phyloP scores from a whole-genome alignment of 2,888 invertebrate species.

The Zele albiditarsus region DNA sequence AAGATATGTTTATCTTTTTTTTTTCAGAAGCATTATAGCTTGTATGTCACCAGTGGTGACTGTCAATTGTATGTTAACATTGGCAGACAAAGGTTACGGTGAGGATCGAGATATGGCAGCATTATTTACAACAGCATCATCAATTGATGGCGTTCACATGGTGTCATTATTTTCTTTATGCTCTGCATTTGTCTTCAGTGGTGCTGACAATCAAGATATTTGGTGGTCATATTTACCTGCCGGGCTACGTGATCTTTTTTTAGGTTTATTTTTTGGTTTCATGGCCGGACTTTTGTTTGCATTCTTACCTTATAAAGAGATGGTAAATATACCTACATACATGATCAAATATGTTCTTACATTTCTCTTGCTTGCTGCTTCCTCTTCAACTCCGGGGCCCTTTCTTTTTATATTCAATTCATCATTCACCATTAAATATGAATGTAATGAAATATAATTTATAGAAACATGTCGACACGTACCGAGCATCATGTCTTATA shows the following conservation, averaged over 20 bases:
- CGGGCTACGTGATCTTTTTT: constrained; percentile 74
- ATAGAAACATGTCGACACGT: constrained; percentile 62
- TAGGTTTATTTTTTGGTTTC: constrained; percentile 78
- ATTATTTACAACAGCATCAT: constrained; percentile 81
- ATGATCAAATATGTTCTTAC: neutral
- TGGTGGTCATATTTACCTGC: constrained; percentile 64
- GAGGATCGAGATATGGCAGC: constrained; percentile 84
- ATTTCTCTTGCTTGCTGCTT: neutral
- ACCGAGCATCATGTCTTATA: constrained; percentile 58
- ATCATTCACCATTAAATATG: neutral
- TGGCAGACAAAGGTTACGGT: constrained; percentile 77
- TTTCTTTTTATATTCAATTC: neutral
- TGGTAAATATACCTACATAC: constrained; percentile 62
- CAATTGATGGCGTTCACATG: constrained; percentile 84
- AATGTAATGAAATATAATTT: neutral
- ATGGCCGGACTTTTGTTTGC: constrained; percentile 77
- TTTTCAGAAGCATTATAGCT: constrained; percentile 61
- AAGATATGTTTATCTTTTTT: neutral
- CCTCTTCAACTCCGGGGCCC: too few species aligned
- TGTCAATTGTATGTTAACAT: constrained; percentile 62
- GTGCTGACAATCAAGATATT: constrained; percentile 58
- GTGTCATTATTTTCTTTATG: constrained; percentile 83
- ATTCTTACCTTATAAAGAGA: constrained; percentile 76
- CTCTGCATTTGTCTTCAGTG: constrained; percentile 79
- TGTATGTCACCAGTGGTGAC: constrained; percentile 69